Conservation (phyloP, 2,888 invertebrate genomes). For the Myopa tessellatipennis region DNA sequence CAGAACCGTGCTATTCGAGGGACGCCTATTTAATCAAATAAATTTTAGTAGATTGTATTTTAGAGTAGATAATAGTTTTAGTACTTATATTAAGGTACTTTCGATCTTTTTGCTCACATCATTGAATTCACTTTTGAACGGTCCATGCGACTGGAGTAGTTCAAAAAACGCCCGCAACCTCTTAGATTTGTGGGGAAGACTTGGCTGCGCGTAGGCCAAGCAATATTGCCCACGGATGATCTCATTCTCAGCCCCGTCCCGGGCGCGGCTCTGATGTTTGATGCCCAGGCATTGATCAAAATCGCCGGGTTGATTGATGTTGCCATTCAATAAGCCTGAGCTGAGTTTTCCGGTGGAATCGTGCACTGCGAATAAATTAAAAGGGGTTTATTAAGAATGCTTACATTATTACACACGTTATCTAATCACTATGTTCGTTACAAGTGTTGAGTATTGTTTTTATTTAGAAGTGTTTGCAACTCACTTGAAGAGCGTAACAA, state of each 20-base stretch:
- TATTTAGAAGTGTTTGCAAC: no score
- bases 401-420: no score
- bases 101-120: conserved; percentile 72
- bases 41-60: no score
- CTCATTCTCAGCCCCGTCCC: conserved; percentile 42
- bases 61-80: no score
- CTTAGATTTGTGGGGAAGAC: conserved; percentile 69
- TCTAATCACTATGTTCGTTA: no score
- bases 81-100: no score
- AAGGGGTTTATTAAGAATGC: not conserved
- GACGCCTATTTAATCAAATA: no score
- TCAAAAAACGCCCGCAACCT: conserved; percentile 69
- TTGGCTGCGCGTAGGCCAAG: conserved; percentile 73
- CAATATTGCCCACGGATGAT: conserved; percentile 73
- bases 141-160: conserved; percentile 73
- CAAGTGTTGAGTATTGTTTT: no score
- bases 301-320: conserved; percentile 75
- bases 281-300: conserved; percentile 67
- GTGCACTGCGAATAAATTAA: conserved; percentile 70
- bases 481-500: no score
- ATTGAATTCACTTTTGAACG: conserved; percentile 74
- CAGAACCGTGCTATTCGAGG: no score
- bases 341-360: conserved; percentile 76
- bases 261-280: conserved; percentile 43
- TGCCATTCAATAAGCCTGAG: conserved; percentile 75